phyloP scores from a whole-genome alignment of 2,113 vertebrate genomes.

The Thunnus thynnus region DNA sequence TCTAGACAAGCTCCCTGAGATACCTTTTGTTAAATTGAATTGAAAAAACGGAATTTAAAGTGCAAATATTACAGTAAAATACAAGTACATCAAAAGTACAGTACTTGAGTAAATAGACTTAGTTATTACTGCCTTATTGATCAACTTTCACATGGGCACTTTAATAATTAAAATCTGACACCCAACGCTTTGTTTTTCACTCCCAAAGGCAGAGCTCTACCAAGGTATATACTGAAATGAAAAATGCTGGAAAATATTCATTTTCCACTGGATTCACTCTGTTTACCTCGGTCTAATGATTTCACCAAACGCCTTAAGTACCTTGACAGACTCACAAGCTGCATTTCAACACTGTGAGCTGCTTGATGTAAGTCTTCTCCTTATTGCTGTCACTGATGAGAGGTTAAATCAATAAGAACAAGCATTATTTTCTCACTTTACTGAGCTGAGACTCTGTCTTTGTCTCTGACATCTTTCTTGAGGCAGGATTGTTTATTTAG shows the following conservation, averaged over 20 bases:
- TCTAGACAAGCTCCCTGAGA: too few species aligned
- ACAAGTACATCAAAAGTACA: neutral
- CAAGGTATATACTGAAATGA: constrained; percentile 46
- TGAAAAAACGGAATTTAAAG: neutral
- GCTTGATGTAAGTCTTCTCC: constrained; percentile 13
- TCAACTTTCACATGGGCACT: neutral
- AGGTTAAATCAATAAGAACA: neutral
- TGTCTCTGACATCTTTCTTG: constrained; percentile 17
- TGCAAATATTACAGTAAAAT: neutral
- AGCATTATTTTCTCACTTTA: constrained; percentile 2
- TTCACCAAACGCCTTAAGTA: constrained; percentile 62
- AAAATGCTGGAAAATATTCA: constrained; percentile 45
- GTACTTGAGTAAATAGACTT: neutral
- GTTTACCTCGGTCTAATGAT: constrained; percentile 56
- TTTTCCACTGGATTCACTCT: constrained; percentile 54
- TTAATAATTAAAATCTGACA: constrained; percentile 28
- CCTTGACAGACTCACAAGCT: constrained; percentile 34
- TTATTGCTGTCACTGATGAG: neutral
- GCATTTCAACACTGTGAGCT: constrained; percentile 26
- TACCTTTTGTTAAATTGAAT: too few species aligned
- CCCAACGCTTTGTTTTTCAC: constrained; percentile 19
- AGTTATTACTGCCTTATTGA: neutral
- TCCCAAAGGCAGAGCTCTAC: constrained; percentile 20
- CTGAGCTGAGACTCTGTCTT: constrained; percentile 7
- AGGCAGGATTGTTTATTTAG: constrained; percentile 36